Evolutionary conservation across 2,888 invertebrate genomes (phyloP).

Genomic region (Tenthredo mesomela): DNA sequence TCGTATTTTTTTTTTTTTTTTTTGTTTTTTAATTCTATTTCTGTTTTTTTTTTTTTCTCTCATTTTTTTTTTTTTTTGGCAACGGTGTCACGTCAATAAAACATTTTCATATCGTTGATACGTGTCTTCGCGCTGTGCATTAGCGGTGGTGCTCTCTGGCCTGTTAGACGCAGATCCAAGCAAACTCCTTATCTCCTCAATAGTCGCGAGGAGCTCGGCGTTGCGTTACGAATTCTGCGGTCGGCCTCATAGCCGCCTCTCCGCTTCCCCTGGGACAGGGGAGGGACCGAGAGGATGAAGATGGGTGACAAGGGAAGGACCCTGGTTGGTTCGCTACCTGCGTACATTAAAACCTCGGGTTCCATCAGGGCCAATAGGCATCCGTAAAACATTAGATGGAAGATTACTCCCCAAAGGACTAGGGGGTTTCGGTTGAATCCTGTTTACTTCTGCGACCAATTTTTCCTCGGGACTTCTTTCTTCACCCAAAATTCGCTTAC

Average conservation of each 20-base stretch:
- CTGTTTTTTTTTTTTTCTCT: constrained; percentile 55
- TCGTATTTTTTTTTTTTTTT: constrained; percentile 30
- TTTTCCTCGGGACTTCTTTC: constrained; percentile 88
- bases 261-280: constrained; percentile 58
- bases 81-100: constrained; percentile 35
- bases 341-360: constrained; percentile 85
- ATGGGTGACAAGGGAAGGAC: constrained; percentile 65
- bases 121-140: constrained; percentile 48
- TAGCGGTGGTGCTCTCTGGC: constrained; percentile 41
- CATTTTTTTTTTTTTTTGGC: constrained; percentile 33
- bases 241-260: constrained; percentile 74
- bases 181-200: constrained; percentile 32
- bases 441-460: constrained; percentile 71
- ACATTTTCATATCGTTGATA: constrained; percentile 35
- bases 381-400: constrained; percentile 81
- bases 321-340: constrained; percentile 81
- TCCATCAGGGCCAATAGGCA: constrained; percentile 90
- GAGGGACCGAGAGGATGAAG: constrained; percentile 70
- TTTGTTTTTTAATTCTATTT: constrained; percentile 44
- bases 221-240: constrained; percentile 66
- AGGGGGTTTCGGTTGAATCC: constrained; percentile 74
- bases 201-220: constrained; percentile 54
- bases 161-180: constrained; percentile 40
- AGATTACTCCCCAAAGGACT: constrained; percentile 55
- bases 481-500: constrained; percentile 93